Evolutionary conservation across 2,113 vertebrate genomes (phyloP).

Genomic region (Psephotus haematonotus): DNA sequence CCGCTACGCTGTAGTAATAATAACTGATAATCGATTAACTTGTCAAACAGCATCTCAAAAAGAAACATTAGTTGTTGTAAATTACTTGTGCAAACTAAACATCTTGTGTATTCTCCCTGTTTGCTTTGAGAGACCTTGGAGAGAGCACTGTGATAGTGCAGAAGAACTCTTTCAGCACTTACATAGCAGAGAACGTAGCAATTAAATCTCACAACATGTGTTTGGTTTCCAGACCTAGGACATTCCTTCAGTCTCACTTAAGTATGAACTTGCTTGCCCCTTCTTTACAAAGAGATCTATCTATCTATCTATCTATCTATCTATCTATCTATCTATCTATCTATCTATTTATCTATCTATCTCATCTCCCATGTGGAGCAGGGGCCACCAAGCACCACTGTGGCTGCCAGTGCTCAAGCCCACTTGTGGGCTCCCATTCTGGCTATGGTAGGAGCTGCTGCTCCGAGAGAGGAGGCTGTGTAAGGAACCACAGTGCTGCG

Average conservation of each 20-base stretch:
- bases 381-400: background rate
- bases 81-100: background rate
- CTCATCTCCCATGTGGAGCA: background rate
- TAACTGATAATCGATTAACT: background rate
- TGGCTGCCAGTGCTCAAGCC: accelerated
- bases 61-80: background rate
- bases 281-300: background rate
- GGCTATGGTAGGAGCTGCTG: background rate
- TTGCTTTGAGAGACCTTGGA: background rate
- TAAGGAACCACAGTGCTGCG: background rate
- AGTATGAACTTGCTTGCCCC: background rate
- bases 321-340: background rate
- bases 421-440: accelerated
- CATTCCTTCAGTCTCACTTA: background rate
- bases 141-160: background rate
- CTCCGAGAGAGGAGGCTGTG: background rate
- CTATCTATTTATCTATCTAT: no score
- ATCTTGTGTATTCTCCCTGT: background rate
- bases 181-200: background rate
- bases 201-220: background rate
- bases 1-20: background rate
- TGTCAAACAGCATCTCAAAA: background rate
- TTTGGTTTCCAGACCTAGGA: background rate
- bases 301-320: no score
- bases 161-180: background rate